A percentile compares a stretch with the other conserved stretches of the same genome.
phyloP scores from a whole-genome alignment of 2,888 invertebrate genomes.

The Nephrocerus scutellatus region DNA sequence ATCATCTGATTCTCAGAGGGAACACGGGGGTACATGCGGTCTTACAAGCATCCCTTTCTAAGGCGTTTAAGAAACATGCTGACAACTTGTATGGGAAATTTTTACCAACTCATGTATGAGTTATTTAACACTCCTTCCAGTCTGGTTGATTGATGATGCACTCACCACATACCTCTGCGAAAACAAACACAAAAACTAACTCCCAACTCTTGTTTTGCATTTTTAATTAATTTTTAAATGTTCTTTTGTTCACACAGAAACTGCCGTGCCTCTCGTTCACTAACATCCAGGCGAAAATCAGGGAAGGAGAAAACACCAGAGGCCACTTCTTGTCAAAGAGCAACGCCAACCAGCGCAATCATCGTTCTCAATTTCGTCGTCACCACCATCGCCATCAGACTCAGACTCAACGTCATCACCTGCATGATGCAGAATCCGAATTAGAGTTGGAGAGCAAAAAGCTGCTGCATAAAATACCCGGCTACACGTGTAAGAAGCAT shows the following conservation, averaged over 20 bases:
- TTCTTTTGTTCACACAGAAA: conserved; percentile 27
- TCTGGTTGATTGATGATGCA: no score
- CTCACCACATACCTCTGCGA: no score
- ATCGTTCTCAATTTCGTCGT: conserved; percentile 11
- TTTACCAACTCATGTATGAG: no score
- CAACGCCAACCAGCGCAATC: background rate
- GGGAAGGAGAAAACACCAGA: conserved; percentile 30
- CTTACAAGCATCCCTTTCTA: no score
- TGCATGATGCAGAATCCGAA: conserved; percentile 25
- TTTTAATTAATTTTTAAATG: background rate
- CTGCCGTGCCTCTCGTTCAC: conserved; percentile 40
- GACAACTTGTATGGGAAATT: no score
- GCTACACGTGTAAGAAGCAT: conserved; percentile 33
- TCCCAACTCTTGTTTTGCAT: conserved; percentile 4
- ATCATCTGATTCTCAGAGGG: no score
- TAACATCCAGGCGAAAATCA: conserved; percentile 36
- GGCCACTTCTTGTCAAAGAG: conserved; percentile 26
- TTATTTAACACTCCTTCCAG: no score
- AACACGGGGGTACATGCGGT: no score
- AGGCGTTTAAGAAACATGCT: no score
- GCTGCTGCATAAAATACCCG: conserved; percentile 21
- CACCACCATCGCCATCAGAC: conserved; percentile 27
- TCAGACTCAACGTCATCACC: conserved; percentile 25
- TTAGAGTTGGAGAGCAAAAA: conserved; percentile 17
- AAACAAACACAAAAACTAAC: background rate